Evolutionary conservation across 2,888 invertebrate genomes (phyloP), one percentile per base, ranked within the genome.

Genomic region (Yponomeuta sedellus): DNA sequence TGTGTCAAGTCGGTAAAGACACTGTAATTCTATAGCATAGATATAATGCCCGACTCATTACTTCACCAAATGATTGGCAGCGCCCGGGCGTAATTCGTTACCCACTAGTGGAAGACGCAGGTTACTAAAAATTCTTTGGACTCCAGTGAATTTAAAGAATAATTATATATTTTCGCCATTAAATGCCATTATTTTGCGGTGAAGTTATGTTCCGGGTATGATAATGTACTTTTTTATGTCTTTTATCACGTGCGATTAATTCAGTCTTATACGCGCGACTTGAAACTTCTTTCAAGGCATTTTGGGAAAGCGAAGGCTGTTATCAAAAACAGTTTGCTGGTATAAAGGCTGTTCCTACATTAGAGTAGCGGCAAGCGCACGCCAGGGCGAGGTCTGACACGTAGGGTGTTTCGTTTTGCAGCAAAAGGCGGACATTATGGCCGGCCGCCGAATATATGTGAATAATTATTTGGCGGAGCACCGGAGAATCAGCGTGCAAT

Each of bases 391-490:
- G 72, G 79, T 85, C 82, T 88, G 83, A 88, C 84, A 78, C 82
- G 78, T 79, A 83, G 84, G 78, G 79, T 83, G 77, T 89, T 89
- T 64, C 68, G 81, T 89, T 92, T 91, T 91, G 71, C 92, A 92
- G 92, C 92, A 92, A 92, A 91, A 92, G 83, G 92, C 92, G 86
- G 92, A 92, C 86, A 90, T 92, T 81, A 85, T 92, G 91, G 91
- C 91, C 84, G 92, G 91, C 77, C 92, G 92, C 82, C 87, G 92
- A 84, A 91, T 92, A 85, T 92, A 91, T 91, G 91, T 92, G 86
- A 92, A 92, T 91, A 92, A 92, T 92, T 92, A 91, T 91, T 91
- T 92, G 92, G 92, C 92, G 78, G 92, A 92, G 80, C 92, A 92
- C 82, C 88, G 92, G 80, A 87, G 92, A 83, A 92, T 92, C 92